phyloP scores from a whole-genome alignment of 2,797 vertebrate genomes.

The Leucoraja ocellata region DNA sequence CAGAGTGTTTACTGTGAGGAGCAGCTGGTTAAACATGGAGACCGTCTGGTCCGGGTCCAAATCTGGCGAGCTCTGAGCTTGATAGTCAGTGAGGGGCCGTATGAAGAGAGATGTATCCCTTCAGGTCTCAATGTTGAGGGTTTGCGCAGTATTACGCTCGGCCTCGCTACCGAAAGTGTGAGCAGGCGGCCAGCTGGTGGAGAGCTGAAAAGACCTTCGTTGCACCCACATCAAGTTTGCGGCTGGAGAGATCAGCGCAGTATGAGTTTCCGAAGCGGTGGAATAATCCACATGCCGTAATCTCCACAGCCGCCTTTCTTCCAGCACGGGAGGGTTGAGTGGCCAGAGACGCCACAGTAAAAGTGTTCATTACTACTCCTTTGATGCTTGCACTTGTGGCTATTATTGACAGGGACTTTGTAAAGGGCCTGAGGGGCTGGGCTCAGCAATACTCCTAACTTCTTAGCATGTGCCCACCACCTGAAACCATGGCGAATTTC shows the following conservation, averaged over 20 bases:
- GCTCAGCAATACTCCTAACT: background rate
- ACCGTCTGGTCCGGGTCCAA: background rate
- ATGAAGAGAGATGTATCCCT: background rate
- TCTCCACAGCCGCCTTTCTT: background rate
- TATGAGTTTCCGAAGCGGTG: background rate
- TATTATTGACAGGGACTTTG: constrained; percentile 32
- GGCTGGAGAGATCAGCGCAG: background rate
- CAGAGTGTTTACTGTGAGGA: background rate
- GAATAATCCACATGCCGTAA: background rate
- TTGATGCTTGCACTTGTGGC: constrained; percentile 19
- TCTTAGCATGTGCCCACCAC: constrained; percentile 20
- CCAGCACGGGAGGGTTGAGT: background rate
- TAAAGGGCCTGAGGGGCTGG: background rate
- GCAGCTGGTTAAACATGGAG: background rate
- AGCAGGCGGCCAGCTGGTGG: background rate
- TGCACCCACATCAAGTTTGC: background rate
- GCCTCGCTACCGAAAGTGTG: too few species aligned
- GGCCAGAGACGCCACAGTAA: constrained; percentile 9
- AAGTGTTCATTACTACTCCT: constrained; percentile 8
- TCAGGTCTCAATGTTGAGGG: constrained; percentile 1
- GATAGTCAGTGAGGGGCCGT: background rate
- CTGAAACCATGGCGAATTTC: background rate
- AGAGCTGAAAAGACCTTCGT: background rate
- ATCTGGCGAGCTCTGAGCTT: background rate
- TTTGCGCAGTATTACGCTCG: background rate